Conservation (phyloP, 2,113 vertebrate genomes). For the Cepphus grylle region DNA sequence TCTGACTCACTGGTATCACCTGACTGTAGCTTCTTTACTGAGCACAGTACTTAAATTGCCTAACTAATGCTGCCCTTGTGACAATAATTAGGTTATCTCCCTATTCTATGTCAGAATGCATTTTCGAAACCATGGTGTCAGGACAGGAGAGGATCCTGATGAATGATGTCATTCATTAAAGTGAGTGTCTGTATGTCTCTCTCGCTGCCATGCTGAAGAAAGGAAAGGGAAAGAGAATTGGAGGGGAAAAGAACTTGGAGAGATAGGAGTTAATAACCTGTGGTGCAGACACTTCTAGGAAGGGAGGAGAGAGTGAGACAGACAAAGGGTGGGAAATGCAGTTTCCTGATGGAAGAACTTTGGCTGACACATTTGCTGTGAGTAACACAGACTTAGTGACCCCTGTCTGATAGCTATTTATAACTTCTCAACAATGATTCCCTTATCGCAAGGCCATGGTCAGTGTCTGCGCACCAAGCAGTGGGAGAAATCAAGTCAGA, state of each 20-base stretch:
- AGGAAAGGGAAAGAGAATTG: not conserved
- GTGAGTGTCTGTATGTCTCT: not conserved
- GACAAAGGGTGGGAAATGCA: not conserved
- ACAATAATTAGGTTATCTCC: not conserved
- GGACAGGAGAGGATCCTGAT: not conserved
- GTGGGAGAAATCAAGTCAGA: not conserved
- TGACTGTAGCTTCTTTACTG: not conserved
- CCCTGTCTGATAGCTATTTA: slow-evolving; percentile 37
- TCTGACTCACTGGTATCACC: not conserved
- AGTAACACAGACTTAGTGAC: not conserved
- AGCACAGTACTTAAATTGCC: not conserved
- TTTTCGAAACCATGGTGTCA: not conserved
- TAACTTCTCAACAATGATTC: not conserved
- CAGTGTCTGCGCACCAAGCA: not conserved
- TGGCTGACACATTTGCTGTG: slow-evolving; percentile 29
- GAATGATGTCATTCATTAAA: rapidly evolving
- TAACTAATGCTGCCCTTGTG: too few species aligned
- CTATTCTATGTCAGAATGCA: not conserved
- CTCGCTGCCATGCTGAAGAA: not conserved
- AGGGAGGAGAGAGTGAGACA: not conserved
- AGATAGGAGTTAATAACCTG: not conserved
- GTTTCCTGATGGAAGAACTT: slow-evolving; percentile 26
- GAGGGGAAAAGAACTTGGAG: not conserved
- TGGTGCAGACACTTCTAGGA: not conserved
- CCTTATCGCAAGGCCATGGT: not conserved